A percentile compares a stretch with the other conserved stretches of the same genome.
These are phyloP conservation scores for Lagopus muta DNA, from an alignment of 2,113 vertebrate species.

Conservation along the genomic window DNA sequence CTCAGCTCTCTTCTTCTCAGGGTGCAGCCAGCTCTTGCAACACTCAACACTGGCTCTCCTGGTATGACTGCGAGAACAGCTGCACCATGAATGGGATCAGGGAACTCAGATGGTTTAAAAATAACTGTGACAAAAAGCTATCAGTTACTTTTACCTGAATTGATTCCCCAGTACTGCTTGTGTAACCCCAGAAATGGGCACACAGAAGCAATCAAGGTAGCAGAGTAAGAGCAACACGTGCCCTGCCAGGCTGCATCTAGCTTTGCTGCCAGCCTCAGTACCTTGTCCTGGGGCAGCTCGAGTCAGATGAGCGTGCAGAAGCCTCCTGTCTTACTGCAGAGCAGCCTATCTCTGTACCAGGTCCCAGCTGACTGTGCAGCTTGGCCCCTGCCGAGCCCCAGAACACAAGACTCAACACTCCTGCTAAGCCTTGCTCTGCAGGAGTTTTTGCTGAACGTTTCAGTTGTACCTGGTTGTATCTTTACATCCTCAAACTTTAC, in stretches of 20 bases:
- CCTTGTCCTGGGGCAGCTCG: background rate
- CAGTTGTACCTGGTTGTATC: background rate
- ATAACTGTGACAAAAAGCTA: conserved; percentile 10
- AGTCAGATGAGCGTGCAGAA: background rate
- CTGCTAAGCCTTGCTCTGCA: background rate
- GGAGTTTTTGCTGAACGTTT: background rate
- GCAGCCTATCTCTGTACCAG: background rate
- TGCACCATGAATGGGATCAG: conserved; percentile 2
- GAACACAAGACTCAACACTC: background rate
- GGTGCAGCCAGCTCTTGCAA: background rate
- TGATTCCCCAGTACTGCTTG: background rate
- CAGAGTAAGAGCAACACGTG: background rate
- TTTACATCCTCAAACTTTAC: background rate
- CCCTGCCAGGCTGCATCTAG: background rate
- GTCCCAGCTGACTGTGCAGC: background rate
- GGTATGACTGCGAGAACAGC: conserved; percentile 32
- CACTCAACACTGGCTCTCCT: background rate
- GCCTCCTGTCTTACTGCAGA: background rate
- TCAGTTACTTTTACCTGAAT: background rate
- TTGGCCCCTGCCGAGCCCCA: background rate
- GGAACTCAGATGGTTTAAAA: conserved; percentile 14
- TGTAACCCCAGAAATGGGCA: background rate
- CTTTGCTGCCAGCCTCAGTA: background rate
- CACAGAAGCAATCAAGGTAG: background rate
- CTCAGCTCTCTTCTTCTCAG: background rate